Evolutionary conservation across 2,888 invertebrate genomes (phyloP), one percentile per base, ranked within the genome.

Genomic region (Torymus texanus): DNA sequence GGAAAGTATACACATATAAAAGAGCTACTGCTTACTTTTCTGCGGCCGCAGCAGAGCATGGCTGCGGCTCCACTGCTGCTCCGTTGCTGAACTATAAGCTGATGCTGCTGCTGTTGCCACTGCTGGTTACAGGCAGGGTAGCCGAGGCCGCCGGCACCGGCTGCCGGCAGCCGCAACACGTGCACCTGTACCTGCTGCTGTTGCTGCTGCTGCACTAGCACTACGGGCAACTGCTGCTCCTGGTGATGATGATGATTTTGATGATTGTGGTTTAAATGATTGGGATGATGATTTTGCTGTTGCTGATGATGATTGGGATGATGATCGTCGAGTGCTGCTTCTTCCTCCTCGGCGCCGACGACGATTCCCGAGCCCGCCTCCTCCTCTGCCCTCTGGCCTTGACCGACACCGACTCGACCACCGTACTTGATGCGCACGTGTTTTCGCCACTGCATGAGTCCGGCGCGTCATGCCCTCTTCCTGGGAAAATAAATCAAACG

Each of bases 1-100:
- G 1, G 21, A 21, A 75, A 82, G 75, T 73, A 75, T n/a, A 41
- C 11, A 66, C 65, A n/a, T 66, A 24, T 66, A 24, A 41, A 29
- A 50, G 21, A 68, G 53, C 16, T 21, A 24, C 11, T 11, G 87
- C 92, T 93, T 92, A 96, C 96, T 96, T 96, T 96, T 93, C 96
- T 95, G 92, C 96, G 95, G 93, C 96, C 96, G 94, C 96, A 96
- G 94, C 96, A 96, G 93, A 96, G 96, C 96, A 96, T 96, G 93
- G 94, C 95, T 95, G 95, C 41, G 41, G 41, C 95, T 94, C 95
- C 93, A 93, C 93, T 92, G 91, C 73, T 55, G 75, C 79, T 50
- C 58, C 73, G 56, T 18, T 51, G 93, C 92, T 85, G 81, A 86
- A 87, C 84, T 86, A 87, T 84, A 11, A 41, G 62, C 50, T 56